Conservation (phyloP, 2,113 vertebrate genomes). For the Atrichornis clamosus region DNA sequence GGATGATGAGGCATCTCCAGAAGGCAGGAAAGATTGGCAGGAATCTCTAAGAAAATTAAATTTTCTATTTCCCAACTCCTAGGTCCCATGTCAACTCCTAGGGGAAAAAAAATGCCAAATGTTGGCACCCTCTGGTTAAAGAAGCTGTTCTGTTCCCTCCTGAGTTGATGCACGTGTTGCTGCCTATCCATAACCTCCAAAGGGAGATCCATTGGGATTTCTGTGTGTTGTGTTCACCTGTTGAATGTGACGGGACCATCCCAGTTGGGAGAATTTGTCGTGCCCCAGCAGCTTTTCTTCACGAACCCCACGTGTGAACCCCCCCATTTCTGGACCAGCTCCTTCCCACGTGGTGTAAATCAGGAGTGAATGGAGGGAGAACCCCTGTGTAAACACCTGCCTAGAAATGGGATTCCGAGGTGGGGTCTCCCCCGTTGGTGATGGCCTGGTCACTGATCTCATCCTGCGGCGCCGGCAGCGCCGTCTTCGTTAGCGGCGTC, state of each 20-base stretch:
- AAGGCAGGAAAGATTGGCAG: background rate
- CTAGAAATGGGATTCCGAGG: constrained; percentile 80
- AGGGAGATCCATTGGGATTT: background rate
- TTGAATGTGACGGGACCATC: background rate
- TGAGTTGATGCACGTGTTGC: background rate
- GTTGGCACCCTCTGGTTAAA: background rate
- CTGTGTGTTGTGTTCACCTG: background rate
- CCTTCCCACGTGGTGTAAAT: background rate
- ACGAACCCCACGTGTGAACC: background rate
- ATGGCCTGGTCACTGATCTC: constrained; percentile 75
- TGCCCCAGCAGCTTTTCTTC: background rate
- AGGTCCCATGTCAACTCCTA: background rate
- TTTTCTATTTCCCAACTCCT: background rate
- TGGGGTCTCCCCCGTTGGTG: constrained; percentile 84
- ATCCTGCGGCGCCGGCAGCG: constrained; percentile 72
- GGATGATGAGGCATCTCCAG: background rate
- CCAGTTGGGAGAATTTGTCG: background rate
- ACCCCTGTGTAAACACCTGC: background rate
- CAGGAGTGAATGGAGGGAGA: background rate
- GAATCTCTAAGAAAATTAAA: background rate
- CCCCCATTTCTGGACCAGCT: background rate
- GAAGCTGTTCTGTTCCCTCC: background rate
- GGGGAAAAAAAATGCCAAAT: background rate
- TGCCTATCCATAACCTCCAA: background rate
- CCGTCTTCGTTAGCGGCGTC: constrained; percentile 70